Base-by-base conservation (phyloP, 2,797 vertebrate genomes). In the Malacoctenus gilli region DNA sequence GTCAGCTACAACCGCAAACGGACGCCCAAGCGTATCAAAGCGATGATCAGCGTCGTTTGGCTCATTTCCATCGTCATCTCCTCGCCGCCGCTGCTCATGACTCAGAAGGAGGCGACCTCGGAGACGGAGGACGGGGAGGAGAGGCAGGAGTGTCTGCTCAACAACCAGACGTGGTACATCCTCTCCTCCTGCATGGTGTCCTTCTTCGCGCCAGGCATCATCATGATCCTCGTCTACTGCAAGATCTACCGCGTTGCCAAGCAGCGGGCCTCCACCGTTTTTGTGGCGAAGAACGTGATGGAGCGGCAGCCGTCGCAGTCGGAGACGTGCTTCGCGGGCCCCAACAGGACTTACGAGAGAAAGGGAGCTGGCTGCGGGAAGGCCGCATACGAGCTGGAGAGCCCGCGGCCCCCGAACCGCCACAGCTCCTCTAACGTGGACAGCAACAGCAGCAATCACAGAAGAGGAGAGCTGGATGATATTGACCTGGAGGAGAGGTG, bases 151-250 rank as follows among this genome's bases (percentile, higher is more conserved):
- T 95, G 94, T 64, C 81, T 92, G 2, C 87, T 95, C 56, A 94
- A 91, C 64, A 90, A 93, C 30, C 92, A 96, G 69, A 94, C 93
- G 0, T 95, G 94, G 94, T 95, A 95, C 15, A 93, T 95, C 53
- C 89, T 95, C 39, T 93, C 92, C 14, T 95, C 94, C 41, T 93
- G 93, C 21, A 63, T 93, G 0, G 91, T 93, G 54, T 95, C 94
- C 30, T 95, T 95, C 85, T 95, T 95, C 0, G 88, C 86, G 1
- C 94, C 94, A 0, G 93, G 94, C 4, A 47, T 95, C 22, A 89
- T 95, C 82, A 95, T 95, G 94, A 92, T 94, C 0, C 79, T 92
- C 0, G 92, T 95, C 12, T 95, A 95, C 61, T 94, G 93, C 64
- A 93, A 93, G 57, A 95, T 95, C 80, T 95, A 95, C 60, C 90